These are phyloP conservation scores for Trematomus loennbergii DNA, from an alignment of 2,113 vertebrate genomes.

Conservation along the genomic window DNA sequence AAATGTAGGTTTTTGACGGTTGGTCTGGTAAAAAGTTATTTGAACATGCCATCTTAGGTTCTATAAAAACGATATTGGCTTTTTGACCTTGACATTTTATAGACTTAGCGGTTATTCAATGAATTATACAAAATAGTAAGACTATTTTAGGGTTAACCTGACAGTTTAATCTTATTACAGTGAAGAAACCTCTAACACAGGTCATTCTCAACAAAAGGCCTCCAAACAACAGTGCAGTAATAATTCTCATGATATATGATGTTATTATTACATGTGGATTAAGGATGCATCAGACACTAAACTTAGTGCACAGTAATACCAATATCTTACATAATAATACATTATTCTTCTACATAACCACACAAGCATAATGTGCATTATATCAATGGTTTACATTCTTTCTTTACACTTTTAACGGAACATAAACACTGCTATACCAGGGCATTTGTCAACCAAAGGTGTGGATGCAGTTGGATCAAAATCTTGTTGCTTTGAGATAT, in stretches of 20 bases:
- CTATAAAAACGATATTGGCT: fast-evolving
- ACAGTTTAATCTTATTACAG: background rate
- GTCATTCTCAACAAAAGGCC: background rate
- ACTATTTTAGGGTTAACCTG: too few species aligned
- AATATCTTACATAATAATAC: background rate
- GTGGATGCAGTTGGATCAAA: background rate
- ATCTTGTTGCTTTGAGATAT: background rate
- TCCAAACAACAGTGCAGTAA: too few species aligned
- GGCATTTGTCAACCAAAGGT: background rate
- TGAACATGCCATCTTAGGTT: background rate
- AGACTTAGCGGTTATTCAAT: background rate
- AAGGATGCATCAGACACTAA: background rate
- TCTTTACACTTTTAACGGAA: too few species aligned
- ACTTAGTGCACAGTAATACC: background rate
- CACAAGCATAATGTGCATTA: background rate
- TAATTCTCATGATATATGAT: too few species aligned
- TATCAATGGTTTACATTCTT: background rate
- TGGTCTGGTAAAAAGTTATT: fast-evolving
- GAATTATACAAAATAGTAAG: background rate
- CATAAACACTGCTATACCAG: too few species aligned
- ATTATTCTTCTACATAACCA: background rate
- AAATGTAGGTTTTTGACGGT: background rate
- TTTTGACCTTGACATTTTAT: background rate
- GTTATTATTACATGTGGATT: background rate
- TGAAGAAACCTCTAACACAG: background rate